Evolutionary conservation across 2,113 vertebrate genomes (phyloP).

Genomic region (Gobius niger): DNA sequence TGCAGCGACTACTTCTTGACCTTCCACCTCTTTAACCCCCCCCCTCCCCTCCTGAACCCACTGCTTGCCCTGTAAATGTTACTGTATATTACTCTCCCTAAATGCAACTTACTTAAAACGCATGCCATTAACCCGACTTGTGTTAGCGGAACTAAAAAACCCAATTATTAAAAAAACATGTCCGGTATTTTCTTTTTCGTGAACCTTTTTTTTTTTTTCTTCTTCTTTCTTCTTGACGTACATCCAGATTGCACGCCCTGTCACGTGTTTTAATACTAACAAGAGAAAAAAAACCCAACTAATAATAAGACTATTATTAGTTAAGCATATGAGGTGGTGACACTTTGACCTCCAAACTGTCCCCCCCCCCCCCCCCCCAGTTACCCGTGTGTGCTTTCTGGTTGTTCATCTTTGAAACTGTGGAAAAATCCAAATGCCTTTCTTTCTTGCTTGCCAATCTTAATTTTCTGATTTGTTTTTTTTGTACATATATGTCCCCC

Average conservation of each 20-base stretch:
- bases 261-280: slow-evolving; percentile 78
- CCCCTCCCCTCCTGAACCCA: slow-evolving; percentile 45
- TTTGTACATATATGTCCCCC: slow-evolving; percentile 67
- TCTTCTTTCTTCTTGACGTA: slow-evolving; percentile 88
- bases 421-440: slow-evolving; percentile 76
- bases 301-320: slow-evolving; percentile 80
- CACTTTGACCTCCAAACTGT: slow-evolving; percentile 74
- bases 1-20: slow-evolving; percentile 54
- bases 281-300: slow-evolving; percentile 74
- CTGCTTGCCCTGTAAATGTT: slow-evolving; percentile 86
- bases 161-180: slow-evolving; percentile 76
- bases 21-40: slow-evolving; percentile 26
- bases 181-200: slow-evolving; percentile 45
- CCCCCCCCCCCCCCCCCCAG: slow-evolving; percentile 62
- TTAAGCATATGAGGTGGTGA: slow-evolving; percentile 75
- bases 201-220: slow-evolving; percentile 74
- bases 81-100: slow-evolving; percentile 92
- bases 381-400: slow-evolving; percentile 84
- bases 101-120: slow-evolving; percentile 98
- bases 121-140: slow-evolving; percentile 85
- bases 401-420: slow-evolving; percentile 87
- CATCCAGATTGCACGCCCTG: slow-evolving; percentile 91
- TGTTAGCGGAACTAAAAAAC: slow-evolving; percentile 83
- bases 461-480: slow-evolving; percentile 69
- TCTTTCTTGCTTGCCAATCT: slow-evolving; percentile 77